A percentile compares a stretch with the other conserved stretches of the same genome.
Evolutionary conservation across 2,113 vertebrate species (phyloP).

Genomic region (Glaucomys volans): DNA sequence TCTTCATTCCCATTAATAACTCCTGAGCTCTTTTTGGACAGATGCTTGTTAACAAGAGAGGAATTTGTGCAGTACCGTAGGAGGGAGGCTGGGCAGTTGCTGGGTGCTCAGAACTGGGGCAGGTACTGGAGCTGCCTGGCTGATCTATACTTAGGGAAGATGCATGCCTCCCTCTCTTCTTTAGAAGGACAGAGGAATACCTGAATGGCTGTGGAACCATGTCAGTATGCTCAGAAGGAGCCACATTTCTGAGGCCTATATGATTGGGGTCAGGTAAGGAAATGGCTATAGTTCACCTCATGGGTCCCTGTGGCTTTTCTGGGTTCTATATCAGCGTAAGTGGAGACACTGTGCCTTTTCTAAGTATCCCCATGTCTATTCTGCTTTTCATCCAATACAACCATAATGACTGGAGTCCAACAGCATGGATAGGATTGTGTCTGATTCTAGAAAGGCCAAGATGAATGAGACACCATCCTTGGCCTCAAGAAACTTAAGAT

Average conservation of each 20-base stretch:
- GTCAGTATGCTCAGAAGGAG: not conserved
- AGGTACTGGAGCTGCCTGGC: not conserved
- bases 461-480: not conserved
- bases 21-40: not conserved
- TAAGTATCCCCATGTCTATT: not conserved
- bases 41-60: slow-evolving; percentile 24
- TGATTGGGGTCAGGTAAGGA: not conserved
- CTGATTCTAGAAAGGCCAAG: not conserved
- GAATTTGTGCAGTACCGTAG: not conserved
- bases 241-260: not conserved
- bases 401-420: not conserved
- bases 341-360: not conserved
- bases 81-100: too few relatives aligned
- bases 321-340: not conserved
- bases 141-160: not conserved
- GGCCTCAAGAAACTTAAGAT: not conserved
- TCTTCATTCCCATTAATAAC: not conserved
- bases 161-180: not conserved
- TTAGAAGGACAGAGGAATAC: not conserved
- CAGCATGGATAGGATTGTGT: not conserved
- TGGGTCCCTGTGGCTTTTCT: not conserved
- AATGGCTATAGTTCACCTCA: not conserved
- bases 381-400: not conserved
- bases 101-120: not conserved
- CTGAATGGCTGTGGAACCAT: not conserved